Percentiles rank a stretch among this genome's conserved stretches.
Conservation (phyloP, 2,888 invertebrate genomes). For the Balanococcus diminutus region DNA sequence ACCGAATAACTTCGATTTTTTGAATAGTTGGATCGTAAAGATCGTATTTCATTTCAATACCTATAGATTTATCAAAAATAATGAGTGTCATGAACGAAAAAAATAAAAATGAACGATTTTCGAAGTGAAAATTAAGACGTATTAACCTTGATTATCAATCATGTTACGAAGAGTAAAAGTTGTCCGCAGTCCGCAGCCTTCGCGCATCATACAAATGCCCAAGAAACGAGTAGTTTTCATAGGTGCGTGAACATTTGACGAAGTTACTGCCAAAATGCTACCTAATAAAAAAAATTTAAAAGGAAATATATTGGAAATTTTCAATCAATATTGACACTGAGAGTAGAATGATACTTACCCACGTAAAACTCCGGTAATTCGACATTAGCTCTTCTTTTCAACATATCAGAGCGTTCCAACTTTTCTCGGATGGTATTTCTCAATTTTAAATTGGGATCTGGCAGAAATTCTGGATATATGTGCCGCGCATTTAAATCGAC, state of each 20-base stretch:
- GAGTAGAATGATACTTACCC: constrained; percentile 67
- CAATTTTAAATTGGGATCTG: constrained; percentile 78
- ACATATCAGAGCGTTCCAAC: constrained; percentile 91
- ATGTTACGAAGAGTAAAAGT: constrained; percentile 89
- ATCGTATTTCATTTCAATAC: constrained; percentile 76
- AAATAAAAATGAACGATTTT: neutral
- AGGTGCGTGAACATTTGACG: constrained; percentile 83
- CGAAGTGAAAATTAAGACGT: neutral
- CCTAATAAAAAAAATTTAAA: constrained; percentile 45
- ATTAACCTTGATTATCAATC: constrained; percentile 79
- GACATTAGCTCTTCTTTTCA: constrained; percentile 78
- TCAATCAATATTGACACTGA: neutral
- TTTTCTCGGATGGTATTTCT: constrained; percentile 84
- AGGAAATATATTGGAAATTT: neutral
- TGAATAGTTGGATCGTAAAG: constrained; percentile 93
- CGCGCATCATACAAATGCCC: constrained; percentile 91
- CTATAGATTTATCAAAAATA: constrained; percentile 59
- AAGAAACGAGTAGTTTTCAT: constrained; percentile 85
- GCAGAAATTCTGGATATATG: constrained; percentile 84
- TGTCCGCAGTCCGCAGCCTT: constrained; percentile 81
- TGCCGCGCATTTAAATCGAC: constrained; percentile 67
- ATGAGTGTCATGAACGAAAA: neutral
- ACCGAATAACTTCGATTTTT: constrained; percentile 84
- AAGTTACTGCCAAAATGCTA: constrained; percentile 84
- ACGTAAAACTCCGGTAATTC: constrained; percentile 98